A percentile compares a stretch with the other conserved stretches of the same genome.
These are phyloP conservation scores for Cecropterus lyciades DNA, from an alignment of 1,140 invertebrate species.

Conservation along the genomic window DNA sequence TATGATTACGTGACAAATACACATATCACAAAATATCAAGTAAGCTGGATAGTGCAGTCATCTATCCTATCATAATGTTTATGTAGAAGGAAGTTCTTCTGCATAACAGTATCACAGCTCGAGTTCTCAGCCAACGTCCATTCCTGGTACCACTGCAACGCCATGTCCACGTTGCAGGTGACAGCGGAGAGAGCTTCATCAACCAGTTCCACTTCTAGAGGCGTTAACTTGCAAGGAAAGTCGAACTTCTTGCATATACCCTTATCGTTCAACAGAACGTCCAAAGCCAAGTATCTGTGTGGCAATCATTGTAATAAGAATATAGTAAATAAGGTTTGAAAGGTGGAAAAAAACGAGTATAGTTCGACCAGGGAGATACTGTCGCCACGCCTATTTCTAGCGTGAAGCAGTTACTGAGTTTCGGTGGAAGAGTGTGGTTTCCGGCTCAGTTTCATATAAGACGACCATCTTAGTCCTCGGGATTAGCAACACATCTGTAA, in stretches of 20 bases:
- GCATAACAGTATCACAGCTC: slow-evolving; percentile 34
- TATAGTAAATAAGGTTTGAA: too few relatives aligned
- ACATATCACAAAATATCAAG: slow-evolving; percentile 3
- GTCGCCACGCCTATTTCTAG: too few relatives aligned
- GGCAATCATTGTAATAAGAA: slow-evolving; percentile 22
- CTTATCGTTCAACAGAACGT: slow-evolving; percentile 51
- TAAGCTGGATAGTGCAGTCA: slow-evolving; percentile 17
- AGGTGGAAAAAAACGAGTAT: too few relatives aligned
- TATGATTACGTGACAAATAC: not conserved
- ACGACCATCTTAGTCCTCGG: too few relatives aligned
- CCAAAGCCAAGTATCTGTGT: slow-evolving; percentile 58
- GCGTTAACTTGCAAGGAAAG: slow-evolving; percentile 48
- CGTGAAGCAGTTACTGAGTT: too few relatives aligned
- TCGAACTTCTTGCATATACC: slow-evolving; percentile 57
- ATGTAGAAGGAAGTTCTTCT: slow-evolving; percentile 38
- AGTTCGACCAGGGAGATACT: too few relatives aligned
- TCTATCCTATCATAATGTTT: slow-evolving; percentile 29
- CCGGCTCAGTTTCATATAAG: too few relatives aligned
- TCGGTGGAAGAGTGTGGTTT: too few relatives aligned
- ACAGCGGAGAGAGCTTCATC: slow-evolving; percentile 43
- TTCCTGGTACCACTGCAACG: slow-evolving; percentile 47
- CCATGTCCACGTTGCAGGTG: slow-evolving; percentile 40
- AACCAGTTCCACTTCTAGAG: slow-evolving; percentile 46
- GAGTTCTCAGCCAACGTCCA: slow-evolving; percentile 12
- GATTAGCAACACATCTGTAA: too few relatives aligned